Conservation (phyloP, 2,797 vertebrate genomes). For the Chanos chanos region DNA sequence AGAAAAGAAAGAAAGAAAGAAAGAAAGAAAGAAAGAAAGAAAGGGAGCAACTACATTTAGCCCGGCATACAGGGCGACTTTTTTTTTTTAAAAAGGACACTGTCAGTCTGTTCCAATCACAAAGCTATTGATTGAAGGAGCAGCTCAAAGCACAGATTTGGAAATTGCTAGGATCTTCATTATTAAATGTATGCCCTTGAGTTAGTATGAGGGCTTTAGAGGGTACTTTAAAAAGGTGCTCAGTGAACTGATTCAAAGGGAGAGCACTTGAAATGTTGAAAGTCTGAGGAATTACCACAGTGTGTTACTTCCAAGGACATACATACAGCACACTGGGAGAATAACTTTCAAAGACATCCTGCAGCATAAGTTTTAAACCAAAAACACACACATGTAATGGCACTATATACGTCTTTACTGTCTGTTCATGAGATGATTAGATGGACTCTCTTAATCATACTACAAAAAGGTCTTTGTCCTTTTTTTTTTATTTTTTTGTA, state of each 20-base stretch:
- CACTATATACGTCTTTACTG: too few relatives aligned
- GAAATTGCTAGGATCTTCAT: too few relatives aligned
- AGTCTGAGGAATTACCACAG: conserved; percentile 2
- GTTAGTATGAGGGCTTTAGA: conserved; percentile 1
- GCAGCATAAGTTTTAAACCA: too few relatives aligned
- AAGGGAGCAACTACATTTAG: background rate
- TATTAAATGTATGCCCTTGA: conserved; percentile 19
- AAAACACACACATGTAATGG: too few relatives aligned
- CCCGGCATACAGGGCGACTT: background rate
- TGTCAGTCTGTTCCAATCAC: conserved; percentile 22
- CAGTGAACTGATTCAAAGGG: conserved; percentile 6
- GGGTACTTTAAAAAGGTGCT: background rate
- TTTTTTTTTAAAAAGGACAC: conserved; percentile 1
- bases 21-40: background rate
- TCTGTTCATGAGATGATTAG: too few relatives aligned
- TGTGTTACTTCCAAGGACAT: too few relatives aligned
- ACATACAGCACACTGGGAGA: too few relatives aligned
- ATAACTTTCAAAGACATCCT: too few relatives aligned
- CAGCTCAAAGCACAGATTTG: conserved; percentile 21
- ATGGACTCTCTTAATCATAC: too few relatives aligned
- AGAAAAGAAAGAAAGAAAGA: too few relatives aligned
- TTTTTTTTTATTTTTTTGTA: too few relatives aligned
- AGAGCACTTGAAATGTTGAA: background rate
- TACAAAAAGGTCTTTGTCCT: too few relatives aligned
- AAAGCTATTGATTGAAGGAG: conserved; percentile 22